Base-by-base conservation (phyloP, 2,888 invertebrate species). In the Colostygia pectinataria region DNA sequence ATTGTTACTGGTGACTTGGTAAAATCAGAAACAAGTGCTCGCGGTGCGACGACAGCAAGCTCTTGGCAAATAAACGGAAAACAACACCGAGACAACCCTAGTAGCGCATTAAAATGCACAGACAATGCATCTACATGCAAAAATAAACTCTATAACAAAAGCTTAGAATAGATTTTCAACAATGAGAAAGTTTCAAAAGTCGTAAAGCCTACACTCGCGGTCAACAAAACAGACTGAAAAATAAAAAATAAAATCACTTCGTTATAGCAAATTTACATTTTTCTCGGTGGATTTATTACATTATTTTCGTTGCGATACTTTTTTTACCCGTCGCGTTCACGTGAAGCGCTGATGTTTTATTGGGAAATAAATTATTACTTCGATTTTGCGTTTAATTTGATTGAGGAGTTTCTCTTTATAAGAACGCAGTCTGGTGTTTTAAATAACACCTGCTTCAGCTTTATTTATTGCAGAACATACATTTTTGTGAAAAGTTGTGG, bases 241-340 rank as follows among this genome's bases (percentile, higher is more conserved):
- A 78, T 71, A 78, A 76, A 80, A 20, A 81, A 77, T 71, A 77
- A 74, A 77, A 69, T 72, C 72, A 71, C 77, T 82, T 85, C 83
- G 84, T 86, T 83, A 83, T 75, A 80, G 70, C 63, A 78, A 80
- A 83, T 86, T 86, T 82, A 74, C 83, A 83, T 84, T 80, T 82
- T 75, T 72, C 78, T 74, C 70, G 61, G 60, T 61, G 63, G 63
- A 63, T 75, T 80, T 77, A 76, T 79, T 80, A 77, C 66, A 71
- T 75, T 77, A 74, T 71, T 67, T 68, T 66, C 59, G 28, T 50
- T 53, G 61, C 67, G 68, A 66, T 66, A 67, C 67, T 69, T 61
- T 68, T 68, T 72, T 67, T 62, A 56, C 53, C 6, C 6, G 20
- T 60, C 53, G 62, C 50, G 46, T 64, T 60, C 61, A 67, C 63